phyloP scores from a whole-genome alignment of 1,140 invertebrate genomes.

The Bombus pyrosoma region DNA sequence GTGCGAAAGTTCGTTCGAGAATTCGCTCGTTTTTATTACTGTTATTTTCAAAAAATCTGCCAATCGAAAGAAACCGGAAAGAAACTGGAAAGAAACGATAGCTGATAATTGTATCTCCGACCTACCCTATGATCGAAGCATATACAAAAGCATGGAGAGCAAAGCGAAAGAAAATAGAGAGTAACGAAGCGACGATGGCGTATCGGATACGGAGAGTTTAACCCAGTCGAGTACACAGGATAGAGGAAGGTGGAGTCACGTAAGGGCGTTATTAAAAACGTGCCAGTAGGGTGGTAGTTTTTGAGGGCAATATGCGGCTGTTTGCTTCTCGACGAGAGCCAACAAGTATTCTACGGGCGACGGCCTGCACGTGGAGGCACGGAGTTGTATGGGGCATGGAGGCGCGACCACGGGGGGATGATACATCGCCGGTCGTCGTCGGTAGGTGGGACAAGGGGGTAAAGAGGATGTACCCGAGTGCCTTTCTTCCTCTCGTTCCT shows the following conservation, averaged over 20 bases:
- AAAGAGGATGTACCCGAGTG: neutral
- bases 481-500: constrained; percentile 37
- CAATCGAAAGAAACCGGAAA: too few species aligned
- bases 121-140: too few species aligned
- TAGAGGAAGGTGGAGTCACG: constrained; percentile 63
- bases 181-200: neutral
- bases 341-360: neutral
- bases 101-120: too few species aligned
- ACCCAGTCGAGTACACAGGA: neutral
- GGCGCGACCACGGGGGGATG: neutral
- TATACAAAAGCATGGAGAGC: too few species aligned
- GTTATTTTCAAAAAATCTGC: too few species aligned
- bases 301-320: constrained; percentile 69
- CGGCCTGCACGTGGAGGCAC: too few species aligned
- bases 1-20: too few species aligned
- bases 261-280: constrained; percentile 75
- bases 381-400: neutral
- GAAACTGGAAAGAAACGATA: too few species aligned
- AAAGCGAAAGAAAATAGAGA: neutral
- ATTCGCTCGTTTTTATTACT: too few species aligned
- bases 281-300: constrained; percentile 69
- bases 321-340: constrained; percentile 51
- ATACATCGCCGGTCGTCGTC: neutral
- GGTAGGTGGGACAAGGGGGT: constrained; percentile 22
- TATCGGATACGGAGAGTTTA: neutral